Evolutionary conservation across 2,797 vertebrate genomes (phyloP), one percentile per base, ranked within the genome.

Genomic region (Varecia variegata): DNA sequence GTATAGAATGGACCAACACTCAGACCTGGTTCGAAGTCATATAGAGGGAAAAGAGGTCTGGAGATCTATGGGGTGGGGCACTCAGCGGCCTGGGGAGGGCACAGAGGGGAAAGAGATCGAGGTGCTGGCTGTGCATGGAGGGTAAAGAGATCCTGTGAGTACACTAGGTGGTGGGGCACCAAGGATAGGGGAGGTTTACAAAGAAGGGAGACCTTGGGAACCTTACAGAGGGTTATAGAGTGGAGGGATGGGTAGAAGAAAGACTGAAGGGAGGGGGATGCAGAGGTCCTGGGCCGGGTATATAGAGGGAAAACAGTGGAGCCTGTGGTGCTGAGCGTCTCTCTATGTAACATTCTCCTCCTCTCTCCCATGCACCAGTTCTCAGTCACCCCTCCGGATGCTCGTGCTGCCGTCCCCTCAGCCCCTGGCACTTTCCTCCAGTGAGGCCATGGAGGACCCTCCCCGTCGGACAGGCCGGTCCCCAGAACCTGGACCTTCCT

Each of bases 401-500:
- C 94, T 90, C 90, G 81, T 82, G 88, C 83, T 95, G 93, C 89
- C 18, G 35, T 17, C 56, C 58, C 85, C 77, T 23, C 73, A 77
- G 71, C n/a, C 88, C 73, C 82, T 10, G 40, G 67, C 30, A 9
- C 74, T 82, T 56, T 62, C 71, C 90, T 76, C 77, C 4, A 5
- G 60, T 3, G 82, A 88, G 86, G 86, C 93, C 96, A 97, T 97
- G 97, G 95, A 95, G 85, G 92, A 58, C 65, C 58, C 56, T 7
- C 60, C 91, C n/a, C 83, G 77, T 71, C 73, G 30, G 71, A 88
- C 88, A 23, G 68, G 76, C 56, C 40, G 71, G 81, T 94, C 90
- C n/a, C 81, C 95, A 5, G 95, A 97, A n/a, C 93, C 97, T 6
- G 93, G 81, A 40, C 92, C 96, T 73, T 97, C 96, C 32, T 95